Percentiles rank a stretch among this genome's conserved stretches.
Evolutionary conservation across 1,140 invertebrate species (phyloP).

Genomic region (Bombus superbus): DNA sequence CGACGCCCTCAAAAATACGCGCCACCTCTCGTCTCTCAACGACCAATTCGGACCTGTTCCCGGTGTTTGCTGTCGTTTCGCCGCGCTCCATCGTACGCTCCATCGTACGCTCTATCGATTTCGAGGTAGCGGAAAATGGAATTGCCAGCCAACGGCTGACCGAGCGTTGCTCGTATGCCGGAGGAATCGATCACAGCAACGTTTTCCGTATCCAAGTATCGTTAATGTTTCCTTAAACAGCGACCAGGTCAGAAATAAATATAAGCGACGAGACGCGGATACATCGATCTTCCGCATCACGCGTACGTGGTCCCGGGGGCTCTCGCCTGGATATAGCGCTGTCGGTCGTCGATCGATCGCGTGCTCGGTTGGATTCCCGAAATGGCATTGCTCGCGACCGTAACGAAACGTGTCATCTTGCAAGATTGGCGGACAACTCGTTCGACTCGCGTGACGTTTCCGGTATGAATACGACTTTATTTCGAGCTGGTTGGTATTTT

Average conservation of each 20-base stretch:
- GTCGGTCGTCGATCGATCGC: neutral
- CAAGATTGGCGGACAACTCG: neutral
- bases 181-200: neutral
- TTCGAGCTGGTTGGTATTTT: neutral
- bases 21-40: neutral
- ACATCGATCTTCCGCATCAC: neutral
- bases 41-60: neutral
- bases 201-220: neutral
- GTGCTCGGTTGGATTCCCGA: neutral
- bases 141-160: too few relatives aligned
- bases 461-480: neutral
- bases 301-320: neutral
- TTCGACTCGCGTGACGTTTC: neutral
- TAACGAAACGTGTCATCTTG: neutral
- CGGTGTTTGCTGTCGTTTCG: neutral
- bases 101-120: neutral
- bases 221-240: neutral
- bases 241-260: slow-evolving; percentile 36
- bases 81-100: neutral
- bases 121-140: too few relatives aligned
- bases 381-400: neutral
- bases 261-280: slow-evolving; percentile 39
- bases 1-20: slow-evolving; percentile 38
- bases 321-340: neutral
- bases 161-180: neutral